Conservation (phyloP, 2,113 vertebrate species). For the Ploceus nigricollis region DNA sequence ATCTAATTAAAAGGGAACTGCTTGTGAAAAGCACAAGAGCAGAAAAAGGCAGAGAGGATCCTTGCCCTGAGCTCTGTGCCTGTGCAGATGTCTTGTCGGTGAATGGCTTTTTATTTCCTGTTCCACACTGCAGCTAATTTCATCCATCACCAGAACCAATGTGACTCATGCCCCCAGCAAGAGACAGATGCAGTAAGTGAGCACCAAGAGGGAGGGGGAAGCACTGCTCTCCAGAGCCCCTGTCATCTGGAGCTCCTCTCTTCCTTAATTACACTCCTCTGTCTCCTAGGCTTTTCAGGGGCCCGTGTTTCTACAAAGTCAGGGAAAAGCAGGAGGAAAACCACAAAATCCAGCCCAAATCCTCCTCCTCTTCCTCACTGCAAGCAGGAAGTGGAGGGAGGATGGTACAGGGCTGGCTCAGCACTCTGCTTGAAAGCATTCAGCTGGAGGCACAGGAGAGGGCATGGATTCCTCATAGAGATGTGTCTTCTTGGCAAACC, state of each 20-base stretch:
- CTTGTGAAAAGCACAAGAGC: not conserved
- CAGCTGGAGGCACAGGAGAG: not conserved
- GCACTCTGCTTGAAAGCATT: not conserved
- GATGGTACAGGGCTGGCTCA: not conserved
- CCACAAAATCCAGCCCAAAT: not conserved
- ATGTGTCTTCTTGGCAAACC: not conserved
- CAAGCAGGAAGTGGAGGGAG: not conserved
- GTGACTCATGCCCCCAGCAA: constrained; percentile 5
- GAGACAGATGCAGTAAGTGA: not conserved
- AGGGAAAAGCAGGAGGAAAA: not conserved
- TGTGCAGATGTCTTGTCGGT: not conserved
- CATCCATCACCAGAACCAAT: not conserved
- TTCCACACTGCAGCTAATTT: constrained; percentile 25
- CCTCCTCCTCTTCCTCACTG: not conserved
- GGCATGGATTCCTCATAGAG: not conserved
- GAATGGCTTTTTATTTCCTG: not conserved
- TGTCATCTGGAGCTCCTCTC: not conserved
- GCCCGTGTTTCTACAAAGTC: not conserved
- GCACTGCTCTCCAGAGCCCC: not conserved
- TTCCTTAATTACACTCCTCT: not conserved
- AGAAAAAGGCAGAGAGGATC: not conserved
- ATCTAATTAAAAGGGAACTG: constrained; percentile 47
- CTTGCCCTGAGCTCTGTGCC: not conserved
- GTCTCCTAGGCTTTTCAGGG: not conserved
- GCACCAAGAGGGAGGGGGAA: not conserved